Percentiles rank a stretch among this genome's conserved stretches.
These are phyloP conservation scores for Sialia sialis DNA, from an alignment of 2,113 vertebrate genomes.

Conservation along the genomic window DNA sequence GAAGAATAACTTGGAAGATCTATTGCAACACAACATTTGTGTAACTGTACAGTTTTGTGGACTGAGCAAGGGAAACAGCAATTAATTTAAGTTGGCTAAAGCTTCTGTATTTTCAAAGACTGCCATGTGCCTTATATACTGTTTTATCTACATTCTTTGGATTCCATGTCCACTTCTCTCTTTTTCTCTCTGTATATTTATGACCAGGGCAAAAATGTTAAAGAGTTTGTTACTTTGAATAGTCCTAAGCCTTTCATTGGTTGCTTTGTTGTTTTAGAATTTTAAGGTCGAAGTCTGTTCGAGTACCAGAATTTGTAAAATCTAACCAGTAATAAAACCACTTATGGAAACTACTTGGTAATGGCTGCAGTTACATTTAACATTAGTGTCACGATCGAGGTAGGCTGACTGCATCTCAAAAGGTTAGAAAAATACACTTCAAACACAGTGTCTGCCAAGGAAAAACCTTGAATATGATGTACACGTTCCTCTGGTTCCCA, in stretches of 20 bases:
- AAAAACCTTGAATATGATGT: neutral
- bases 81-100: slow-evolving; percentile 88
- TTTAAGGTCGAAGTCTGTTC: slow-evolving; percentile 79
- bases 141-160: slow-evolving; percentile 78
- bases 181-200: slow-evolving; percentile 86
- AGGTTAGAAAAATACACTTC: slow-evolving; percentile 15
- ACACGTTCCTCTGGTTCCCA: neutral
- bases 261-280: slow-evolving; percentile 84
- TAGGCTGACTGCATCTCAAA: neutral
- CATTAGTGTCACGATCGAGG: neutral
- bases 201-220: slow-evolving; percentile 81
- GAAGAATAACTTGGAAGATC: slow-evolving; percentile 81
- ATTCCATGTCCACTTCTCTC: slow-evolving; percentile 75
- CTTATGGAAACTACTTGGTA: slow-evolving; percentile 73
- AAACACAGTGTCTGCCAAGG: neutral
- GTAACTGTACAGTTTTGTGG: slow-evolving; percentile 91
- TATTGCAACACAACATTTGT: slow-evolving; percentile 93
- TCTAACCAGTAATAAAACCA: slow-evolving; percentile 84
- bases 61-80: slow-evolving; percentile 85
- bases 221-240: slow-evolving; percentile 71
- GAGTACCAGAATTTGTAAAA: slow-evolving; percentile 82
- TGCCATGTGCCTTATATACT: slow-evolving; percentile 90
- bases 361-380: slow-evolving; percentile 32
- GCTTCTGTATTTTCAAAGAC: slow-evolving; percentile 88
- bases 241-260: slow-evolving; percentile 73